These are phyloP conservation scores for Etia nguti DNA, from an alignment of 2,113 vertebrate species.

Conservation along the genomic window DNA sequence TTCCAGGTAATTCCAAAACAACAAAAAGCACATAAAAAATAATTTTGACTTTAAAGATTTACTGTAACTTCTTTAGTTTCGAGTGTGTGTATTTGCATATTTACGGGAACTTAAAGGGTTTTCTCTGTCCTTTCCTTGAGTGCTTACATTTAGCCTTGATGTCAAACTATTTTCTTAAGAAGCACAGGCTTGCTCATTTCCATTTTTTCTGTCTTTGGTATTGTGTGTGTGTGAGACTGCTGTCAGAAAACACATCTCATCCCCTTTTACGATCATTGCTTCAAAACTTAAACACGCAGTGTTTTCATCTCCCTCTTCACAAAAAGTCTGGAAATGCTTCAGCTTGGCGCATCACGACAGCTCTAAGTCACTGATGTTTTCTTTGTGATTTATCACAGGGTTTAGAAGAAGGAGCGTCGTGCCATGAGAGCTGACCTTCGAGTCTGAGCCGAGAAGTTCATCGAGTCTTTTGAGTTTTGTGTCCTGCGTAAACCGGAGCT, in stretches of 20 bases:
- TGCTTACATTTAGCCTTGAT: background rate
- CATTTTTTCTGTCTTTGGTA: background rate
- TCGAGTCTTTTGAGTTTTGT: conserved; percentile 11
- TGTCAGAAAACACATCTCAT: background rate
- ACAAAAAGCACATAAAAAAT: accelerated
- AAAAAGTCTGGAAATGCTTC: background rate
- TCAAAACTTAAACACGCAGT: background rate
- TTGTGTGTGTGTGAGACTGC: too few species aligned
- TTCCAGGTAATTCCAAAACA: background rate
- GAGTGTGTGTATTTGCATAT: background rate
- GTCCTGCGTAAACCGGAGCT: conserved; percentile 32
- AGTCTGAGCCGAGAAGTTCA: conserved; percentile 35
- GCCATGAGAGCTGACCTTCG: conserved; percentile 61
- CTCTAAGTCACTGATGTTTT: background rate
- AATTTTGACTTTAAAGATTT: background rate
- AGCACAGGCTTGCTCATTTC: background rate
- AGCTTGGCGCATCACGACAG: background rate
- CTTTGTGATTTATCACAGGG: conserved; percentile 21
- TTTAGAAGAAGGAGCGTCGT: conserved; percentile 13
- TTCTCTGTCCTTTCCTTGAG: background rate
- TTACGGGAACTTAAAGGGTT: background rate
- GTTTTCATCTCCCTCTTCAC: background rate
- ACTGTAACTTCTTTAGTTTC: background rate
- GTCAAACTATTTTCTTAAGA: background rate
- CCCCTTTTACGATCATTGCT: background rate